A percentile compares a stretch with the other conserved stretches of the same genome.
Evolutionary conservation across 2,113 vertebrate species (phyloP).

Genomic region (Periophthalmodon schlosseri): DNA sequence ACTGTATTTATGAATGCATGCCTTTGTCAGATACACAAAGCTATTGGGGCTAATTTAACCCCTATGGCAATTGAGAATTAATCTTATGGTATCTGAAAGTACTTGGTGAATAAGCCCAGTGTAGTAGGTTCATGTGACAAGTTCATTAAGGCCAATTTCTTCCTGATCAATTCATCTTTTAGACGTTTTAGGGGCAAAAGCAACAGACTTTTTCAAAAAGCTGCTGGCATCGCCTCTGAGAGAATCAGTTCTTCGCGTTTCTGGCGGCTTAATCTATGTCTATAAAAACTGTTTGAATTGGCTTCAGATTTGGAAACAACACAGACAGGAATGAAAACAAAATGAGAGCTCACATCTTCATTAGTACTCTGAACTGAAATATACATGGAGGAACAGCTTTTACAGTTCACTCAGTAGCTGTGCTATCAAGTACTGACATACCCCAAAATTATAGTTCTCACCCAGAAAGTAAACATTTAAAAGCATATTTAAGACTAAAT

Average conservation of each 20-base stretch:
- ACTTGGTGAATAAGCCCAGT: slow-evolving; percentile 2
- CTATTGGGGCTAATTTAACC: slow-evolving; percentile 14
- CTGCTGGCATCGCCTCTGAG: slow-evolving; percentile 53
- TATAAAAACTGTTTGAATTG: slow-evolving; percentile 70
- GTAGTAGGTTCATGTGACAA: slow-evolving; percentile 1
- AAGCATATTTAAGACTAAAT: not conserved
- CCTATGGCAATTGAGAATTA: slow-evolving; percentile 43
- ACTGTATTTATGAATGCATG: not conserved
- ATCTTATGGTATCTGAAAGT: slow-evolving; percentile 20
- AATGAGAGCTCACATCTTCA: slow-evolving; percentile 60
- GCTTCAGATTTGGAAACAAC: slow-evolving; percentile 69
- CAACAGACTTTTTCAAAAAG: slow-evolving; percentile 22
- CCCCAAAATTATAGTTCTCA: not conserved
- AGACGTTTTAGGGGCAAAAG: slow-evolving; percentile 17
- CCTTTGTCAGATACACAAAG: not conserved
- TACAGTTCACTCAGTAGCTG: not conserved
- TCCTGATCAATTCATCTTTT: slow-evolving; percentile 12
- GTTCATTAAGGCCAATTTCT: slow-evolving; percentile 8
- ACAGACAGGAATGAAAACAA: slow-evolving; percentile 51
- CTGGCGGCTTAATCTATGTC: slow-evolving; percentile 45
- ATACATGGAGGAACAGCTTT: slow-evolving; percentile 44
- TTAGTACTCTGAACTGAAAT: slow-evolving; percentile 48
- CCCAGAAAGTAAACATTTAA: not conserved
- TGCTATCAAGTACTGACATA: slow-evolving; percentile 36
- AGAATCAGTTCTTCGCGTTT: slow-evolving; percentile 33